Percentiles rank a stretch among this genome's conserved stretches.
phyloP scores from a whole-genome alignment of 1,140 invertebrate genomes.

The Cataglyphis hispanica region DNA sequence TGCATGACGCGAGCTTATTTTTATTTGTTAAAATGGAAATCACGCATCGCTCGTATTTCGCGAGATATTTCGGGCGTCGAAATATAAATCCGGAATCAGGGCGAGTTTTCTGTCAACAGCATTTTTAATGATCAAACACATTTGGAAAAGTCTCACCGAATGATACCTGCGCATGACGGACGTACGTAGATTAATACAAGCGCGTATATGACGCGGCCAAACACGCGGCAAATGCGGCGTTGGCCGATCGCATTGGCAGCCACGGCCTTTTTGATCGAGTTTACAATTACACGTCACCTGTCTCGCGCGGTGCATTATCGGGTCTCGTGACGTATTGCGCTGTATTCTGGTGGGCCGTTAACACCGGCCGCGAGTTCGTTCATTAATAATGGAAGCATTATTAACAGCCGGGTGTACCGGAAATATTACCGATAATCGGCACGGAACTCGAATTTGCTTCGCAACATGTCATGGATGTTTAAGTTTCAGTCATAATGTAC shows the following conservation, averaged over 20 bases:
- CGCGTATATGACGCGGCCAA: conserved; percentile 5
- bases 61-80: conserved; percentile 35
- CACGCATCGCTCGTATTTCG: conserved; percentile 33
- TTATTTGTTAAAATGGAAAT: conserved; percentile 41
- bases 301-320: conserved; percentile 68
- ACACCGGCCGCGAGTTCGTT: conserved; percentile 67
- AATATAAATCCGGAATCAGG: conserved; percentile 38
- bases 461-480: conserved; percentile 33
- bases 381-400: conserved; percentile 77
- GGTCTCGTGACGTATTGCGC: conserved; percentile 58
- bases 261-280: conserved; percentile 71
- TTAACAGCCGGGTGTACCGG: conserved; percentile 67
- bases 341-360: conserved; percentile 63
- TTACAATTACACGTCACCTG: conserved; percentile 72
- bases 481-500: conserved; percentile 37
- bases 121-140: conserved; percentile 55
- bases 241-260: conserved; percentile 61
- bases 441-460: conserved; percentile 62
- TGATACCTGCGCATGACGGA: conserved; percentile 36
- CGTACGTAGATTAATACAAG: neutral
- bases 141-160: conserved; percentile 55
- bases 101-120: conserved; percentile 32
- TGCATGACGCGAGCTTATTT: conserved; percentile 22
- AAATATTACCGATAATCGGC: conserved; percentile 71
- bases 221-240: neutral